Evolutionary conservation across 1,140 invertebrate species (phyloP), one percentile per base, ranked within the genome.

Genomic region (Glossosoma conforme): DNA sequence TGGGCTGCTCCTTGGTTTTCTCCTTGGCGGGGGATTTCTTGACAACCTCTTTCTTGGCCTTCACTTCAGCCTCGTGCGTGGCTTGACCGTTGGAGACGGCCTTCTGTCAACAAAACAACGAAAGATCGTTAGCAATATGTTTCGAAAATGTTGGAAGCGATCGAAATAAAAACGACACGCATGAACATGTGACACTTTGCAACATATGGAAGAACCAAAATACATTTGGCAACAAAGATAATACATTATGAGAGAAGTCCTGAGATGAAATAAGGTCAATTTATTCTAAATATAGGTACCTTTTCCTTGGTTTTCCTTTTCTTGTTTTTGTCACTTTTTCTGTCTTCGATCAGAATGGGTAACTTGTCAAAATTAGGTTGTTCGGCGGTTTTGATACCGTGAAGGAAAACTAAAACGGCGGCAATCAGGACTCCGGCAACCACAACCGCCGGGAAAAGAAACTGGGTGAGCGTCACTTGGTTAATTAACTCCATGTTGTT

Each of bases 281-380:
- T 62, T 57, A 59, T 51, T 51, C 59, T 59, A 44, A n/a, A n/a
- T n/a, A n/a, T 51, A 68, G 73, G 74, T 66, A 85, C 83, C 80
- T 86, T 85, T 61, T 86, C 83, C 65, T 83, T 83, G 32, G 69
- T 70, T 77, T 85, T 84, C 49, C 77, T 77, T 65, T 84, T 85
- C 65, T 83, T 84, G 54, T 67, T 77, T n/a, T n/a, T n/a, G 45
- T 74, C 70, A 48, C 77, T 74, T 69, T 84, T 84, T 60, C 77
- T 77, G 55, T 84, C 81, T 56, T 80, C 80, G 35, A 74, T 62
- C 40, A 74, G 64, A 44, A 75, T 63, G 3, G 80, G 75, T 24
- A 85, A 69, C 62, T 85, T 83, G 59, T 82, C 79, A 61, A 85
- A 86, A 56, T 81, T 79, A 59, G 84, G 84, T 66, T 84, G 82